Evolutionary conservation across 2,797 vertebrate species (phyloP).

Genomic region (Syngnathus acus): DNA sequence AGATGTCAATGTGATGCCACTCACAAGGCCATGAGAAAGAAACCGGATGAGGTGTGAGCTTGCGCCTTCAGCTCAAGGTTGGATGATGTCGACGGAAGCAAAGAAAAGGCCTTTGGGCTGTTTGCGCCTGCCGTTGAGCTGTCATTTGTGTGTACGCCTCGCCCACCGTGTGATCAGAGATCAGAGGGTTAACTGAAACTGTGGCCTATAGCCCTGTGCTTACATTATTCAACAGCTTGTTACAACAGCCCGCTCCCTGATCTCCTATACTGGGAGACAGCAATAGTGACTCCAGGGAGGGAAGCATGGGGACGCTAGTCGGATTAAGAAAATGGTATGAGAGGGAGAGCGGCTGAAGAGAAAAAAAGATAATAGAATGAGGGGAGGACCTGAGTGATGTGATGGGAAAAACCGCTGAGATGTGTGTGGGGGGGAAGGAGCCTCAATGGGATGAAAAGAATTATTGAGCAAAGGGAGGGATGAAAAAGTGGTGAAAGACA

Average conservation of each 20-base stretch:
- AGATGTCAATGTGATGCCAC: constrained; percentile 30
- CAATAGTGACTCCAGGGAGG: constrained; percentile 48
- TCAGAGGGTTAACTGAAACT: constrained; percentile 66
- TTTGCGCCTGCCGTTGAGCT: constrained; percentile 39
- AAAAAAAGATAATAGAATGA: constrained; percentile 34
- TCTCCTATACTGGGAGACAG: constrained; percentile 50
- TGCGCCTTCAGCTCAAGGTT: constrained; percentile 32
- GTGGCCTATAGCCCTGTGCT: constrained; percentile 54
- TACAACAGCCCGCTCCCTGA: constrained; percentile 64
- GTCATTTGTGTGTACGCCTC: constrained; percentile 54
- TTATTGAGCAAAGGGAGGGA: constrained; percentile 52
- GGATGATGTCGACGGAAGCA: constrained; percentile 23
- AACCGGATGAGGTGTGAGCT: constrained; percentile 39
- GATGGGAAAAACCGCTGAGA: constrained; percentile 16
- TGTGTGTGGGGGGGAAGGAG: background rate
- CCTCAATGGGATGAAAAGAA: constrained; percentile 48
- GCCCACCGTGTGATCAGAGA: constrained; percentile 56
- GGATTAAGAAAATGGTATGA: constrained; percentile 53
- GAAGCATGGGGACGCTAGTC: constrained; percentile 36
- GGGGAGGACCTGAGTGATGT: constrained; percentile 26
- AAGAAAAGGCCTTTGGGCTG: constrained; percentile 28
- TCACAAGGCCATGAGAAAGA: constrained; percentile 43
- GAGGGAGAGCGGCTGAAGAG: constrained; percentile 29
- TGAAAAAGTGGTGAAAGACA: constrained; percentile 58
- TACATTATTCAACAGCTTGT: constrained; percentile 71